These are phyloP conservation scores for Eledona agricola DNA, from an alignment of 2,888 invertebrate species.

Conservation along the genomic window DNA sequence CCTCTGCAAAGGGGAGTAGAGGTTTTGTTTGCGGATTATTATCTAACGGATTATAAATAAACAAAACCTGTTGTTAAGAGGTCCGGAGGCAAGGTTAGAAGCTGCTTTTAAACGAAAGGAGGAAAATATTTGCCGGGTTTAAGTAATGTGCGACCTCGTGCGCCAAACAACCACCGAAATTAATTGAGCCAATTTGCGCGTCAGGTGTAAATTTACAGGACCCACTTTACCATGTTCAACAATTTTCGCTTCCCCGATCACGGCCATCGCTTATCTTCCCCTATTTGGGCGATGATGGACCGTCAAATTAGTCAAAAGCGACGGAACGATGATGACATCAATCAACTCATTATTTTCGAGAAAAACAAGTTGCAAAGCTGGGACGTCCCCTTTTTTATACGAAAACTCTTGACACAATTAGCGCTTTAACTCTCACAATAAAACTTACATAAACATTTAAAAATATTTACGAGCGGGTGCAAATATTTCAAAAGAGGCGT, in stretches of 20 bases:
- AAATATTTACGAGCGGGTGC: slow-evolving; percentile 15
- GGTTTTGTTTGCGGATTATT: slow-evolving; percentile 1
- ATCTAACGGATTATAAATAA: slow-evolving; percentile 12
- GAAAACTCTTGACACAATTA: slow-evolving; percentile 15
- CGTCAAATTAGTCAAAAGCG: too few species aligned
- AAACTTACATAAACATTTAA: slow-evolving; percentile 22
- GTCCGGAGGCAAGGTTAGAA: slow-evolving; percentile 25
- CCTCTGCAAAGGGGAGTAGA: slow-evolving; percentile 7
- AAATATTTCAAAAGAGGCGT: slow-evolving; percentile 12
- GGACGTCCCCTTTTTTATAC: neutral
- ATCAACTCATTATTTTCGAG: neutral
- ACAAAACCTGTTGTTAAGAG: slow-evolving; percentile 23
- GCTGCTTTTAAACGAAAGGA: slow-evolving; percentile 24
- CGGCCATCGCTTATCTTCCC: too few species aligned
- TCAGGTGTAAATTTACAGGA: slow-evolving; percentile 26
- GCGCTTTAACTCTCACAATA: slow-evolving; percentile 2
- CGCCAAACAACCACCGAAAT: neutral
- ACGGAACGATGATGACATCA: neutral
- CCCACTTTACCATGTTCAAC: too few species aligned
- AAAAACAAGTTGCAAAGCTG: slow-evolving; percentile 3
- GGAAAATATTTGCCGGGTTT: slow-evolving; percentile 17
- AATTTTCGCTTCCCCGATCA: too few species aligned
- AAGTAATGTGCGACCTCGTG: slow-evolving; percentile 6
- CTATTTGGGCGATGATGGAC: too few species aligned
- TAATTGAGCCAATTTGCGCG: slow-evolving; percentile 13